Base-by-base conservation (phyloP, 2,113 vertebrate genomes). In the Acanthochromis polyacanthus region DNA sequence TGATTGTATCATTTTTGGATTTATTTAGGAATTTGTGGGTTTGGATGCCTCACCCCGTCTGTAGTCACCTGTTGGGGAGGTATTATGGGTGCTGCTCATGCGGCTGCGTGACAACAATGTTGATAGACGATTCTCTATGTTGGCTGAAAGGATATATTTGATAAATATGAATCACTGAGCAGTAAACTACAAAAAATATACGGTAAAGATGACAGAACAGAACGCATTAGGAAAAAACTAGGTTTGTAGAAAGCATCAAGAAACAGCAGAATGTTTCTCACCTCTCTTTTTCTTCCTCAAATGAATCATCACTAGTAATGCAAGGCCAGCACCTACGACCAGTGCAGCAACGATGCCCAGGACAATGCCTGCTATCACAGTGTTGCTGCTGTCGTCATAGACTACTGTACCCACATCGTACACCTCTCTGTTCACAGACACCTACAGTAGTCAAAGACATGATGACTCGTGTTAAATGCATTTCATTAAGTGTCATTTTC, bases 401-500 rank as follows among this genome's bases (percentile, higher is more conserved):
- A 94, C 70, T n/a, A 99, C 97, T 3, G 23, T 91, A n/a, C 96
- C 97, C 83, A 98, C 86, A 0, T 75, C n/a, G 14, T 82, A 91
- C 9, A 69, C 92, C 0, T 75, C 73, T 0, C 90, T 88, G 1
- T 98, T 97, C 46, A 98, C 92, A 38, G 11, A 85, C 71, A 95
- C 92, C 95, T 95, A 48, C 5, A 50, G 52, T 1, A 15, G 23
- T 20, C 25, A 36, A 60, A 43, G 19, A 59, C 19, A 16, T 30
- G 6, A 63, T 30, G 5, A 15, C 17, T 64, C 36, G 67, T 46
- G 23, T 45, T 58, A 30, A 32, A 43, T 1, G 28, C 9, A 60
- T 43, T 38, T 19, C 12, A 25, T 28, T 2, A 15, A 12, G 5
- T 6, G 30, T 67, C 10, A 43, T 2, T 38, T 80, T 58, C 43